Conservation (phyloP, 2,113 vertebrate genomes). For the Leucoraja erinaceus region DNA sequence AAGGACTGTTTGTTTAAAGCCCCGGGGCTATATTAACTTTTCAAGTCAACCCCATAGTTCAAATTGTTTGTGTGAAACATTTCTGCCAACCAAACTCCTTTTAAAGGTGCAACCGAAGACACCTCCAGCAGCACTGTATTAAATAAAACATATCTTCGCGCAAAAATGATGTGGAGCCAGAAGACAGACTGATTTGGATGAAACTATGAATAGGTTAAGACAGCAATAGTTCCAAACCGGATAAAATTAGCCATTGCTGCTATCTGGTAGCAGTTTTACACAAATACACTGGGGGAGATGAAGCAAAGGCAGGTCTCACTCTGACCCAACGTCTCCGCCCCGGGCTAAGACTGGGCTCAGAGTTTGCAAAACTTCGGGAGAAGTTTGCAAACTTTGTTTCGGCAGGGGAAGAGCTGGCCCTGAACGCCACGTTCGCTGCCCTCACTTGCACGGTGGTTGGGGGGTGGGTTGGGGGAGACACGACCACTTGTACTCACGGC, state of each 20-base stretch:
- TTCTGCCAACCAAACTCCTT: neutral
- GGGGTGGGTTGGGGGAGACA: too few species aligned
- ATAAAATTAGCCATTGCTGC: conserved; percentile 22
- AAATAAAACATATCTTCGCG: neutral
- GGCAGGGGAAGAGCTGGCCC: neutral
- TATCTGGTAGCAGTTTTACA: neutral
- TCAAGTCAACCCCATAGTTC: neutral
- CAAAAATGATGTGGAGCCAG: neutral
- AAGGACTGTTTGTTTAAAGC: too few species aligned
- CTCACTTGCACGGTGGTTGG: neutral
- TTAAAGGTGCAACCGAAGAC: neutral
- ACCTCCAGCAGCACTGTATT: neutral
- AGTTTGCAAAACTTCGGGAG: neutral
- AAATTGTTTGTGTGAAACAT: neutral
- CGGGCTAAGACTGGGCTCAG: neutral
- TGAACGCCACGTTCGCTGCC: neutral
- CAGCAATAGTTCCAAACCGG: neutral
- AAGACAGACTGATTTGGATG: neutral
- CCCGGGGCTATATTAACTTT: neutral
- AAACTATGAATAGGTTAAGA: conserved; percentile 21
- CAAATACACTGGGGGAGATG: neutral
- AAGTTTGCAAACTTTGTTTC: neutral
- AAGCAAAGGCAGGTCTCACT: neutral
- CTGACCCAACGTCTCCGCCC: neutral
- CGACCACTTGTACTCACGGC: neutral